phyloP scores from a whole-genome alignment of 1,140 invertebrate genomes.

The Musca vetustissima region DNA sequence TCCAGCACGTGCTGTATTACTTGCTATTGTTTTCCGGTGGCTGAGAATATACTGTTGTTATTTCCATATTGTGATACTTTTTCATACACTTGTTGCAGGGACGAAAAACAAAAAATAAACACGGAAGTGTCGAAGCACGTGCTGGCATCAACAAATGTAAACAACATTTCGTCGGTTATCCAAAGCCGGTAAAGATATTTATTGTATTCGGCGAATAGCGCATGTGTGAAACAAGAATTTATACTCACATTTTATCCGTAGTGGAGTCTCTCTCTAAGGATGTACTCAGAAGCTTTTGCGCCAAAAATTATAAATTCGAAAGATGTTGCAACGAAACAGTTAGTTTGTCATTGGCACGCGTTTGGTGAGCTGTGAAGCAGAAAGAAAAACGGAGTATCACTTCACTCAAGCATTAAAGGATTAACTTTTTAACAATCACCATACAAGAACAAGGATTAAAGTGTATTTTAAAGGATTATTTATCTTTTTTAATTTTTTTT shows the following conservation, averaged over 20 bases:
- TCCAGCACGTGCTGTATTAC: too few relatives aligned
- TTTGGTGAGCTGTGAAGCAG: not conserved
- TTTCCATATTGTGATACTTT: too few relatives aligned
- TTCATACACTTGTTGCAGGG: too few relatives aligned
- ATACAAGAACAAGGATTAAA: too few relatives aligned
- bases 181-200: not conserved
- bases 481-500: too few relatives aligned
- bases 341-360: conserved; percentile 3
- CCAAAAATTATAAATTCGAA: not conserved
- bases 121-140: conserved; percentile 3
- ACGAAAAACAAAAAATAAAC: not conserved
- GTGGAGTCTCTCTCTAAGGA: conserved; percentile 1
- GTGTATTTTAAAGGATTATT: too few relatives aligned
- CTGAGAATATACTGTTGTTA: too few relatives aligned
- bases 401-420: too few relatives aligned
- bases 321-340: not conserved
- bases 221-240: not conserved
- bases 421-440: too few relatives aligned
- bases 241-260: not conserved
- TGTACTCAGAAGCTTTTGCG: conserved; percentile 6
- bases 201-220: not conserved
- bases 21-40: too few relatives aligned
- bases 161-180: not conserved
- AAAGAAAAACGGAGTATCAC: too few relatives aligned
- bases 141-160: conserved; percentile 1